Evolutionary conservation across 2,113 vertebrate species (phyloP).

Genomic region (Pseudolaguvia tuberculata): DNA sequence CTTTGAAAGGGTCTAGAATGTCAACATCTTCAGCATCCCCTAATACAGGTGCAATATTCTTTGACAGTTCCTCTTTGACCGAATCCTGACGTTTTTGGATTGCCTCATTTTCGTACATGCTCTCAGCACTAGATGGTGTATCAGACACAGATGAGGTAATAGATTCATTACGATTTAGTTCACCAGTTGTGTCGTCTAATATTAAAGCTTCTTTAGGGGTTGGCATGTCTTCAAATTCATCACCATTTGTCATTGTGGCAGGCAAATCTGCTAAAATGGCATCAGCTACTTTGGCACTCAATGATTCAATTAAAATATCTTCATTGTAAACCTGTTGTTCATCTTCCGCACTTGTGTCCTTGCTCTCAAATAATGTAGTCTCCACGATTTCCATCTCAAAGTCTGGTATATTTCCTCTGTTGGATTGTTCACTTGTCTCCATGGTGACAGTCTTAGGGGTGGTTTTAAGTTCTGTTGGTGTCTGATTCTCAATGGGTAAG

Average conservation of each 20-base stretch:
- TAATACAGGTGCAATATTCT: constrained; percentile 36
- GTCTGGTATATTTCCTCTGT: constrained; percentile 49
- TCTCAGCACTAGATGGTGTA: constrained; percentile 65
- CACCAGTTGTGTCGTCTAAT: constrained; percentile 53
- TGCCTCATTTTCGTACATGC: constrained; percentile 65
- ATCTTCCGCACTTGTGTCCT: constrained; percentile 43
- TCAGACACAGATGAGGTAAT: constrained; percentile 65
- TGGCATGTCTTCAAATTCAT: constrained; percentile 41
- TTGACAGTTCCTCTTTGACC: constrained; percentile 45
- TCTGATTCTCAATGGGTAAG: constrained; percentile 61
- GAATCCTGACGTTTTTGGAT: constrained; percentile 53
- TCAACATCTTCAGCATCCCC: constrained; percentile 45
- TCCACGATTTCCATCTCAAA: constrained; percentile 58
- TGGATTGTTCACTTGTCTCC: constrained; percentile 69
- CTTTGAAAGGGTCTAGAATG: constrained; percentile 37
- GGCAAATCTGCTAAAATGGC: constrained; percentile 44
- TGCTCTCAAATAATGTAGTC: constrained; percentile 55
- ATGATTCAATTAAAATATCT: constrained; percentile 41
- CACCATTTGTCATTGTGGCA: constrained; percentile 19
- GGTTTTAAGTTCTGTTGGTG: constrained; percentile 49
- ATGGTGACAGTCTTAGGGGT: constrained; percentile 63
- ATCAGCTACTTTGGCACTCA: constrained; percentile 22
- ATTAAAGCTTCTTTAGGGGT: constrained; percentile 53
- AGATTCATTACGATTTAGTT: constrained; percentile 66
- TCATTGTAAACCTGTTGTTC: constrained; percentile 50